Base-by-base conservation (phyloP, 1,140 invertebrate species). In the Phthorimaea operculella region DNA sequence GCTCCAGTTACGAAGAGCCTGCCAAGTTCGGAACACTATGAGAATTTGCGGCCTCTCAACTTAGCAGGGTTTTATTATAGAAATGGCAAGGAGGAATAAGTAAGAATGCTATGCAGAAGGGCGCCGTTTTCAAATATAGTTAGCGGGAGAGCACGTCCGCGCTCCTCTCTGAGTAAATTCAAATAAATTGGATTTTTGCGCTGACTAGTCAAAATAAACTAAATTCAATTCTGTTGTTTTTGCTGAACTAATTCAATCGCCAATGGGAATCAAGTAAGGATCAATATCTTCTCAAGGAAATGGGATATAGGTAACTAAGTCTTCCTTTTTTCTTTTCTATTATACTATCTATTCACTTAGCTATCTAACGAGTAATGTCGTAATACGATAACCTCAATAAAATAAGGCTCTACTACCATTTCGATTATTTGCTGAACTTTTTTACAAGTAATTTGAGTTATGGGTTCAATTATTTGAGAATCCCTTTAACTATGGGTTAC, bases 111-210 rank as follows among this genome's bases (percentile, higher is more conserved):
- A 28, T 28, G 21, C 21, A 28, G 59, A 61, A 62, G 66, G 58
- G 55, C 59, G 58, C 52, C 60, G 64, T 66, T 73, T 70, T 66
- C 55, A 60, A 70, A 68, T 70, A 62, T 64, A 66, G 63, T 68
- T 63, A 53, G 60, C 44, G 51, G 51, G 55, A 55, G 53, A 49
- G 54, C 48, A 60, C 59, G 56, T 51, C 47, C 50, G 57, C 58
- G 53, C 58, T 51, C 28, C 54, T 57, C 28, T 62, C 62, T 61
- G 49, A 59, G 8, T n/a, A 39, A 39, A 28, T 28, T 28, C 2
- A 28, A 28, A 28, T 28, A 39, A 39, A 39, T 39, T 9, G 36
- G n/a, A 39, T 59, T 57, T 49, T 62, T 58, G 50, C n/a, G 36
- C 36, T 39, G 36, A 28, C 21, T n/a, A 39, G 36, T 39, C 4